phyloP scores from a whole-genome alignment of 1,140 invertebrate species.

The Phthorimaea operculella region DNA sequence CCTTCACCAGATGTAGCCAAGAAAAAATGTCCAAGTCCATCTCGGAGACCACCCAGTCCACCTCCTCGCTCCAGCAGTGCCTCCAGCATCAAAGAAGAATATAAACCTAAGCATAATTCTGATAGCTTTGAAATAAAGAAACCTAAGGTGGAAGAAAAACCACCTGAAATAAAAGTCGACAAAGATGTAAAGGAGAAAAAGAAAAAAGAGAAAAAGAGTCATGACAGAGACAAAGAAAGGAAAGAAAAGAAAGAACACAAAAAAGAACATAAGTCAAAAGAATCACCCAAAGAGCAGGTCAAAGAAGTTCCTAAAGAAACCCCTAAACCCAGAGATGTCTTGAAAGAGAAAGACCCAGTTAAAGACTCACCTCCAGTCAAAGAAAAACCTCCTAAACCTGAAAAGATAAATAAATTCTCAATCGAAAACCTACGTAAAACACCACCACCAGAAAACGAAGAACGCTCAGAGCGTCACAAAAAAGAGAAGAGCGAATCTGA shows the following conservation, averaged over 20 bases:
- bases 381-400: constrained; percentile 55
- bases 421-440: constrained; percentile 63
- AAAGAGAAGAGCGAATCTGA: constrained; percentile 61
- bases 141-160: constrained; percentile 53
- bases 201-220: constrained; percentile 67
- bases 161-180: constrained; percentile 45
- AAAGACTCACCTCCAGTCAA: constrained; percentile 54
- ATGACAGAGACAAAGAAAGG: constrained; percentile 67
- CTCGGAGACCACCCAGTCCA: constrained; percentile 54
- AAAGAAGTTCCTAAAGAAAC: constrained; percentile 60
- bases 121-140: constrained; percentile 63
- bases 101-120: constrained; percentile 48
- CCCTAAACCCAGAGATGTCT: constrained; percentile 55
- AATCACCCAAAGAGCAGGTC: constrained; percentile 54
- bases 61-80: constrained; percentile 52
- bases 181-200: constrained; percentile 60
- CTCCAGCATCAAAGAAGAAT: constrained; percentile 63
- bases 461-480: constrained; percentile 55
- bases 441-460: constrained; percentile 42
- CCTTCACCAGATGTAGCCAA: constrained; percentile 65
- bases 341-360: constrained; percentile 49
- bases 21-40: constrained; percentile 72
- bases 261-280: constrained; percentile 67
- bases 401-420: constrained; percentile 60
- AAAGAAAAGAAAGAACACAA: constrained; percentile 66